Base-by-base conservation (phyloP, 2,113 vertebrate species). In the Perognathus longimembris region DNA sequence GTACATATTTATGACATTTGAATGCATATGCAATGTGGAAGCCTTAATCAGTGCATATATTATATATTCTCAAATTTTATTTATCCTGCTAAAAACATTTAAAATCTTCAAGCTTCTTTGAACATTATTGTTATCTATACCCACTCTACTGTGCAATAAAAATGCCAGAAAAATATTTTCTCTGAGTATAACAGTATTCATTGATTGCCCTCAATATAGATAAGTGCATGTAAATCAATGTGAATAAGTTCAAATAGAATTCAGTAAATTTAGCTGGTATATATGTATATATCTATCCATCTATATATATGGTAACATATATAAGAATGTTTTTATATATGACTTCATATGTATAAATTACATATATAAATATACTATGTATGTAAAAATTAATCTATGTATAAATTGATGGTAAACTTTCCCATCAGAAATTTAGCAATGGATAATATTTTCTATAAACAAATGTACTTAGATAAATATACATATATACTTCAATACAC, bases 401-500 rank as follows among this genome's bases (percentile, higher is more conserved):
- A 61, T 34, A 30, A 83, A 66, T 45, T 90, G 24, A 76, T 63
- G 45, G 1, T 73, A 40, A 85, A 61, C 85, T 87, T 22, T 82
- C 45, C 15, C 3, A 69, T 57, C 3, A 82, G 36, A 9, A 85
- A 78, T 45, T 45, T 15, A 54, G 50, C 22, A 21, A 78, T 38
- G 81, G 76, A 30, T 73, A 12, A 24, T 81, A 26, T 61, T 93
- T 94, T 90, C 15, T 94, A 17, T 76, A 45, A 85, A 67, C 17
- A 54, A 45, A 7, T 26, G 36, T 34, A 34, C 54, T 3, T 40
- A 84, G 67, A 36, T 66, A 36, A 50, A 15, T 15, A 32, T 12
- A 5, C 50, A 54, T 54, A 54, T 54, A 45, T 45, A 20, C 17
- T 18, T 54, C 11, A 54, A 18, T 54, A 17, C 14, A 54, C 50